phyloP scores from a whole-genome alignment of 2,797 vertebrate species.

The Limnodromus scolopaceus region DNA sequence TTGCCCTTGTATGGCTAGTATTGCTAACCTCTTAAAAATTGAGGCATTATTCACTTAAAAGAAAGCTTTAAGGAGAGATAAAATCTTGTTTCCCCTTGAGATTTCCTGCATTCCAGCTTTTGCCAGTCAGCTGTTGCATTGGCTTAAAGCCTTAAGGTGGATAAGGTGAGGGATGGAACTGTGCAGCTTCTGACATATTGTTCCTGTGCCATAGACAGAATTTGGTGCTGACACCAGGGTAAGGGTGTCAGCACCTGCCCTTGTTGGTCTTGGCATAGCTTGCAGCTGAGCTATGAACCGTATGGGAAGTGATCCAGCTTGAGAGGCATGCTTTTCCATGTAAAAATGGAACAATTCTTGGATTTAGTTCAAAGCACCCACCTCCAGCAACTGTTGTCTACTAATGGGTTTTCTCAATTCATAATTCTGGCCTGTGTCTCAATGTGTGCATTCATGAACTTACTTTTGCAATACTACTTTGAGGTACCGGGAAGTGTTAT shows the following conservation, averaged over 20 bases:
- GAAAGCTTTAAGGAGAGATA: background rate
- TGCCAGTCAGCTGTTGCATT: background rate
- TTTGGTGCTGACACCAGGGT: background rate
- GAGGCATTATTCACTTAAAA: background rate
- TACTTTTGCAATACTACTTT: background rate
- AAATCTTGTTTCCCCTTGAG: background rate
- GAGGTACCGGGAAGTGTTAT: background rate
- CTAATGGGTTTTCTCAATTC: background rate
- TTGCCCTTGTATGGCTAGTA: background rate
- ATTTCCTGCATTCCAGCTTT: background rate
- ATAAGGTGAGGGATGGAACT: background rate
- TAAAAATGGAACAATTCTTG: background rate
- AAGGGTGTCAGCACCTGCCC: background rate
- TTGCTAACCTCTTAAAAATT: background rate
- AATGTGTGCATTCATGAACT: background rate
- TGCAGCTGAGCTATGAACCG: background rate
- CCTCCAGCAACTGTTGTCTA: background rate
- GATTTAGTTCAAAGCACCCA: background rate
- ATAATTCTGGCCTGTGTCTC: background rate
- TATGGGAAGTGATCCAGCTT: background rate
- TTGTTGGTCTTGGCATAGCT: background rate
- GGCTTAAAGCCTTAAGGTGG: background rate
- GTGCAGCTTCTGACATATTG: accelerated
- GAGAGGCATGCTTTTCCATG: background rate
- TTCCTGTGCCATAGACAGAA: background rate